Base-by-base conservation (phyloP, 2,888 invertebrate genomes). In the Eilema griseolum region DNA sequence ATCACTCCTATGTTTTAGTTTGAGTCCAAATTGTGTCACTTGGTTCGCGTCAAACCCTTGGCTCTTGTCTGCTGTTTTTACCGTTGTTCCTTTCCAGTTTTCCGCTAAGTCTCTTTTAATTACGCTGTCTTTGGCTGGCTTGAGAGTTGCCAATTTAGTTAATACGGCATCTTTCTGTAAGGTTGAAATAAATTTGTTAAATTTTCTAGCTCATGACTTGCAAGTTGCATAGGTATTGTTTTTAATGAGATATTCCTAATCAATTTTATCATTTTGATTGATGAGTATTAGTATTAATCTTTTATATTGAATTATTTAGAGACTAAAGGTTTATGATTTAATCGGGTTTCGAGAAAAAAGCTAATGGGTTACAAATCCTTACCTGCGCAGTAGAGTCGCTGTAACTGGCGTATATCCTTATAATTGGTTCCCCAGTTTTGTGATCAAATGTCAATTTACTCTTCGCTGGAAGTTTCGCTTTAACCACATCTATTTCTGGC, bases 361-460 rank as follows among this genome's bases (percentile, higher is more conserved):
- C 10, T 26, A 59, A 0, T 23, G 59, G 26, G 2, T 3, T 31
- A 0, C 4, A 31, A 31, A 28, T 24, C 67, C 72, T 84, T 85
- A 95, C 95, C 90, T 93, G 93, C 46, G 85, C 69, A 11, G 91
- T 89, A 74, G 79, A 90, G 70, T 94, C 92, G 56, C 91, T 83
- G 71, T 95, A 95, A 79, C 93, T 95, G 1, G 95, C 96, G 78
- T 96, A 96, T 85, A 96, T 96, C 79, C 96, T 93, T 79, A 96
- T 88, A 31, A 96, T 93, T 8, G 95, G 95, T 75, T 95, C 94
- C 10, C 94, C 95, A 57, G 93, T 93, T 71, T 92, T 92, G 69
- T 93, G 92, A 72, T 95, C 95, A 79, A 92, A 92, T 1, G 91
- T 92, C 66, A 95, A 78, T 80, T 93, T 95, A 77, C 92, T 94